Evolutionary conservation across 2,888 invertebrate genomes (phyloP).

Genomic region (Caenorhabditis parvicauda): DNA sequence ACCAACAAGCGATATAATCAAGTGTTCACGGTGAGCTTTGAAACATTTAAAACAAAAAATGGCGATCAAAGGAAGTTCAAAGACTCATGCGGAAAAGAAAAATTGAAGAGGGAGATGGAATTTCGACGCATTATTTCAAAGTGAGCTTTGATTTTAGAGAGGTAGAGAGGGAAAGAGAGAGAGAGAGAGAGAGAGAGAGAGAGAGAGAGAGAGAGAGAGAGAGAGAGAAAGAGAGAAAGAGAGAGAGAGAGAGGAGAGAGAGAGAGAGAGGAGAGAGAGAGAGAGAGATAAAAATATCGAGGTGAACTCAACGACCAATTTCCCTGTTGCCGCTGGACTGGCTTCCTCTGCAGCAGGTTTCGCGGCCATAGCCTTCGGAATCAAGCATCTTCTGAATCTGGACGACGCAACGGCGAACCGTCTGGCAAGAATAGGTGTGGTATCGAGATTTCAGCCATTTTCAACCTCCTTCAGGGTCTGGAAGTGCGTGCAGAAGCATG

Average conservation of each 20-base stretch:
- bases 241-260: conserved; percentile 69
- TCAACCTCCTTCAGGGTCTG: conserved; percentile 71
- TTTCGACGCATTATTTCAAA: conserved; percentile 5
- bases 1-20: conserved; percentile 35
- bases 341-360: conserved; percentile 98
- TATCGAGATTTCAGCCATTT: background rate
- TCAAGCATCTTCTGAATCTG: conserved; percentile 50
- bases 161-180: background rate
- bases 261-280: conserved; percentile 14
- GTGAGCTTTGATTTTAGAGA: background rate
- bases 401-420: conserved; percentile 47
- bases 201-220: background rate
- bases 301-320: conserved; percentile 77
- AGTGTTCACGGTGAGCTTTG: conserved; percentile 38
- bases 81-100: conserved; percentile 20
- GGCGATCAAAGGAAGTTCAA: conserved; percentile 17
- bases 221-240: conserved; percentile 66
- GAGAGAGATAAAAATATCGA: too few relatives aligned
- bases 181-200: too few relatives aligned
- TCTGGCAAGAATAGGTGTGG: conserved; percentile 27
- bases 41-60: background rate
- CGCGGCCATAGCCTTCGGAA: conserved; percentile 68
- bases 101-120: conserved; percentile 1
- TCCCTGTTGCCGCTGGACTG: conserved; percentile 95
- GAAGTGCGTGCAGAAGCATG: conserved; percentile 92